A percentile compares a stretch with the other conserved stretches of the same genome.
These are phyloP conservation scores for Rotaria socialis DNA, from an alignment of 2,888 invertebrate species.

Conservation along the genomic window DNA sequence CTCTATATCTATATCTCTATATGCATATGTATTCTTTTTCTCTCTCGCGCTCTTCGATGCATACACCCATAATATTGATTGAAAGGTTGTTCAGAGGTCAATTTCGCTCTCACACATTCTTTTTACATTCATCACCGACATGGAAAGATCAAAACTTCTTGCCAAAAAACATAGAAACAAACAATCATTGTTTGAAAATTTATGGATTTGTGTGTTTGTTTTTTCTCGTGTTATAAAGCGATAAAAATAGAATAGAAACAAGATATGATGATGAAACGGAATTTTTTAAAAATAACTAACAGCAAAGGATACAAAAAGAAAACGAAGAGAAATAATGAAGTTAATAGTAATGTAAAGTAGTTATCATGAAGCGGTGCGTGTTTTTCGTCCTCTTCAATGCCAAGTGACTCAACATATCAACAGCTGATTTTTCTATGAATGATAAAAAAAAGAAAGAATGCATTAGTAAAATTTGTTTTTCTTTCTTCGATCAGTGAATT, in stretches of 20 bases:
- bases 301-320: too few species aligned
- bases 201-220: too few species aligned
- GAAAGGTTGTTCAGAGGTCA: conserved; percentile 29
- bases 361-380: neutral
- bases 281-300: too few species aligned
- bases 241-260: too few species aligned
- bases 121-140: neutral
- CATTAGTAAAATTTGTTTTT: neutral
- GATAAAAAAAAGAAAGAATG: neutral
- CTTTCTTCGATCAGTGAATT: neutral
- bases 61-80: neutral
- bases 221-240: too few species aligned
- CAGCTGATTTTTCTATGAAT: neutral
- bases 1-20: neutral
- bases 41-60: neutral
- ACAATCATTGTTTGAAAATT: too few species aligned
- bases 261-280: too few species aligned
- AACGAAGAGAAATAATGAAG: too few species aligned
- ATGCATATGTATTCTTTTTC: neutral
- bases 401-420: neutral
- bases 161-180: too few species aligned
- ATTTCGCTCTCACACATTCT: neutral
- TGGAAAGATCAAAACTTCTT: conserved; percentile 2
- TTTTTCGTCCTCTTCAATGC: conserved; percentile 2
- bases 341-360: too few species aligned